Evolutionary conservation across 2,888 invertebrate genomes (phyloP).

Genomic region (Pseudococcus jackbeardsleyi): DNA sequence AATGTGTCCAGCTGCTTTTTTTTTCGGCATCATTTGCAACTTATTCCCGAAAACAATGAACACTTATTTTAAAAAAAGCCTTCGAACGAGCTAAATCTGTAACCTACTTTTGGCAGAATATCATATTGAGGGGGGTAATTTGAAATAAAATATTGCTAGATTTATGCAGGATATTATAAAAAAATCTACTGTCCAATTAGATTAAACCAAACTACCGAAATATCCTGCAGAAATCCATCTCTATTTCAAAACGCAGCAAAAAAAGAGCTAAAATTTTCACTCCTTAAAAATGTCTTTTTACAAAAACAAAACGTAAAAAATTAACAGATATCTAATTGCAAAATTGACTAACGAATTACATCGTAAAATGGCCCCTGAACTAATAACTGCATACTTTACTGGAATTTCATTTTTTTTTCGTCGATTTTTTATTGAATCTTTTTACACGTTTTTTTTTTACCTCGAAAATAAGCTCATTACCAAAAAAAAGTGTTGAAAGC

Average conservation of each 20-base stretch:
- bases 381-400: constrained; percentile 45
- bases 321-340: constrained; percentile 48
- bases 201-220: too few relatives aligned
- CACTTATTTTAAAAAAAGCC: constrained; percentile 1
- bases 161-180: too few relatives aligned
- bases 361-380: constrained; percentile 30
- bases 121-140: too few relatives aligned
- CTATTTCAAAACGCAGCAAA: too few relatives aligned
- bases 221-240: too few relatives aligned
- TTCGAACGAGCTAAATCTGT: neutral
- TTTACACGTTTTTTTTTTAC: neutral
- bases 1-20: neutral
- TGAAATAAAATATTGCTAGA: too few relatives aligned
- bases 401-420: neutral
- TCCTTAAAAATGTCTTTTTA: constrained; percentile 31
- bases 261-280: neutral
- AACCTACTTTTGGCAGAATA: neutral
- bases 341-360: constrained; percentile 48
- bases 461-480: constrained; percentile 47
- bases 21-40: neutral
- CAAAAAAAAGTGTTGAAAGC: constrained; percentile 46
- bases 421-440: neutral
- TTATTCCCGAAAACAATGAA: neutral
- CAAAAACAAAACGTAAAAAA: constrained; percentile 45
- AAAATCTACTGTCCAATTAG: too few relatives aligned